These are phyloP conservation scores for Zaprionus vittiger DNA, from an alignment of 1,140 invertebrate species.

Conservation along the genomic window DNA sequence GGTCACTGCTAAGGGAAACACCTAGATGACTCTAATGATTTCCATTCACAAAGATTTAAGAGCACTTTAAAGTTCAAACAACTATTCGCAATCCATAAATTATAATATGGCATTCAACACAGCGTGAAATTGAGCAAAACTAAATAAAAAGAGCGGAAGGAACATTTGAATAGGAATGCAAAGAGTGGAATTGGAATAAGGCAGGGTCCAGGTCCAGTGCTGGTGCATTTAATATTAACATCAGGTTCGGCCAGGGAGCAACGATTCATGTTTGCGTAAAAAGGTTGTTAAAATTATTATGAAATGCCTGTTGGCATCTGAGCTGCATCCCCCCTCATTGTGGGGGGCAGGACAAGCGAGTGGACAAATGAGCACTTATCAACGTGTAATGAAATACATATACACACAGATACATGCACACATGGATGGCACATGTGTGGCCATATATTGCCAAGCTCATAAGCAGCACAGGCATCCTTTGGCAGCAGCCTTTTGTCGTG, in stretches of 20 bases:
- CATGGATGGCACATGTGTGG: slow-evolving; percentile 56
- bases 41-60: not conserved
- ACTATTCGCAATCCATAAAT: not conserved
- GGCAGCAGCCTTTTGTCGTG: slow-evolving; percentile 63
- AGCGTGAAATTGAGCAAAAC: slow-evolving; percentile 20
- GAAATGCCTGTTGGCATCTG: slow-evolving; percentile 83
- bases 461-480: slow-evolving; percentile 38
- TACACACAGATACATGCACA: not conserved
- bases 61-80: not conserved
- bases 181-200: slow-evolving; percentile 9
- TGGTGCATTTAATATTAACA: slow-evolving; percentile 62
- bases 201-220: slow-evolving; percentile 3
- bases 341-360: not conserved
- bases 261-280: slow-evolving; percentile 63
- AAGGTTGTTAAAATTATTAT: slow-evolving; percentile 83
- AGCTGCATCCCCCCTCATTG: slow-evolving; percentile 12
- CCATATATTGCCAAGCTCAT: slow-evolving; percentile 2
- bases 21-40: no score
- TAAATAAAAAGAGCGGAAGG: slow-evolving; percentile 30
- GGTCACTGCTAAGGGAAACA: no score
- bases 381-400: slow-evolving; percentile 77
- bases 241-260: slow-evolving; percentile 29
- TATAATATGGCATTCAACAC: slow-evolving; percentile 16
- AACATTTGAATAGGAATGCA: slow-evolving; percentile 23
- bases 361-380: slow-evolving; percentile 80